phyloP scores from a whole-genome alignment of 2,797 vertebrate genomes.

The Helarctos malayanus region DNA sequence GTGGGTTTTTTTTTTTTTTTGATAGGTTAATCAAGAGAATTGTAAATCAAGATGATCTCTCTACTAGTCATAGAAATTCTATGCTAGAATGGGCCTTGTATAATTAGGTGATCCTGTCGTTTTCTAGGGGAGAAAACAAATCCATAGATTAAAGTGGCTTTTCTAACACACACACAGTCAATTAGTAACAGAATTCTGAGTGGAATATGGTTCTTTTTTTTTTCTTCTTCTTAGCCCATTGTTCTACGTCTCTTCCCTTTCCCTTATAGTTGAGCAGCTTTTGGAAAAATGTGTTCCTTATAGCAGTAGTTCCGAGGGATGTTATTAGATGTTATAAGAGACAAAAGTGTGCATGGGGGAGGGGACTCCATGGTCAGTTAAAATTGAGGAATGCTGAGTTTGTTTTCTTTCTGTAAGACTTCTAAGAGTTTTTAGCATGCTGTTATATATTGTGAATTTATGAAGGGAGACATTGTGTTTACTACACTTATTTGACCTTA shows the following conservation, averaged over 20 bases:
- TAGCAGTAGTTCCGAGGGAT: conserved; percentile 27
- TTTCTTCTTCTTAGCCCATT: neutral
- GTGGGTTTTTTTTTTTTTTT: conserved; percentile 50
- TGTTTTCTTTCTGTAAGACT: conserved; percentile 29
- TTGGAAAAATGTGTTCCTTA: conserved; percentile 57
- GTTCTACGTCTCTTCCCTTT: conserved; percentile 4
- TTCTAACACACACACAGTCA: neutral
- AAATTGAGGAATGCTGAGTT: conserved; percentile 55
- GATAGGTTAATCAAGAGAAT: neutral
- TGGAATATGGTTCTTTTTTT: neutral
- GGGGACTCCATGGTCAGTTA: conserved; percentile 19
- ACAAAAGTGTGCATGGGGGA: neutral
- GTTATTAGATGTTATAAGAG: conserved; percentile 54
- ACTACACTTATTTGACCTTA: neutral
- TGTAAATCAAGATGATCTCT: conserved; percentile 24
- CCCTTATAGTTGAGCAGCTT: neutral
- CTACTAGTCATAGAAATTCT: conserved; percentile 11
- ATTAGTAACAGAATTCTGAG: neutral
- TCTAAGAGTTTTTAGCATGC: neutral
- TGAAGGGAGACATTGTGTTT: conserved; percentile 12
- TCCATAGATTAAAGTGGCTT: neutral
- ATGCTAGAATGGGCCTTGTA: neutral
- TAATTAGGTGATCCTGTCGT: neutral
- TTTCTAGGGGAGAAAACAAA: conserved; percentile 62
- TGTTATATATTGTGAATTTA: neutral